A percentile compares a stretch with the other conserved stretches of the same genome.
Conservation (phyloP, 1,140 invertebrate genomes). For the Brachionus koreanus region DNA sequence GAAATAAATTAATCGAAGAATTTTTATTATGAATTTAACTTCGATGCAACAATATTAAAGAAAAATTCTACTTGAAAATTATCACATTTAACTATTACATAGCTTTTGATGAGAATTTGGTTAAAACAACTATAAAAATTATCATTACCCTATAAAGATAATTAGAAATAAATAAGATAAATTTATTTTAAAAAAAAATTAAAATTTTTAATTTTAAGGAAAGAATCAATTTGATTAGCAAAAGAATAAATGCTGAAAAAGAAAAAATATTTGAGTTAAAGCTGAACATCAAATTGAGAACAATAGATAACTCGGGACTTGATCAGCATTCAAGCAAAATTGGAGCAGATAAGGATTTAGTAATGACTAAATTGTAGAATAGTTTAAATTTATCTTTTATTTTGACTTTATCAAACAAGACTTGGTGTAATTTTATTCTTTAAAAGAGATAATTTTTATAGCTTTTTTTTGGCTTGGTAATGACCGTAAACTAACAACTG, state of each 20-base stretch:
- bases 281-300: constrained; percentile 7
- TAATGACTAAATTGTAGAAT: constrained; percentile 40
- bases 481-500: neutral
- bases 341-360: constrained; percentile 32
- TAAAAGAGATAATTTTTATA: neutral
- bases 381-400: neutral
- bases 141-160: neutral
- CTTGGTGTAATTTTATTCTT: neutral
- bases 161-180: neutral
- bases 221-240: constrained; percentile 43
- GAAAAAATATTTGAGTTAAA: constrained; percentile 42
- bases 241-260: constrained; percentile 23
- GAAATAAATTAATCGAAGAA: no score
- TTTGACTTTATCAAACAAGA: neutral
- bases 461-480: constrained; percentile 1
- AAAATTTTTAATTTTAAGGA: constrained; percentile 27
- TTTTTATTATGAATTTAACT: no score
- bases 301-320: neutral
- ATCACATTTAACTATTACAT: no score
- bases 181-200: neutral
- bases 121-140: no score
- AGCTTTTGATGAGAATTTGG: no score
- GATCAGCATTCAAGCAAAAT: constrained; percentile 21
- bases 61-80: neutral
- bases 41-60: no score